A percentile compares a stretch with the other conserved stretches of the same genome.
phyloP scores from a whole-genome alignment of 2,113 vertebrate species.

The Scophthalmus maximus region DNA sequence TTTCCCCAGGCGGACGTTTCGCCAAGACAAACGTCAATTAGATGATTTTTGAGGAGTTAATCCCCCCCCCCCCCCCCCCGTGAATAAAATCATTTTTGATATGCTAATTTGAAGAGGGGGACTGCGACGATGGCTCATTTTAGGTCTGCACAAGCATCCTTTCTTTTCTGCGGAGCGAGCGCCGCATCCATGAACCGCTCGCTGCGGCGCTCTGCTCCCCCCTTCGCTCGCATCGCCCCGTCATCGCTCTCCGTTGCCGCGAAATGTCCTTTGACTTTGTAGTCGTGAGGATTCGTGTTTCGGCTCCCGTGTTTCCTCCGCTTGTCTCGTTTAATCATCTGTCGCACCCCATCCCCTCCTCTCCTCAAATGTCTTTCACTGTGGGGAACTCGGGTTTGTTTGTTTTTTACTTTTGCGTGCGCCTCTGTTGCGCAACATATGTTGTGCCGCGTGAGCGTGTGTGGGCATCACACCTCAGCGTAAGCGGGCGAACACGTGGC shows the following conservation, averaged over 20 bases:
- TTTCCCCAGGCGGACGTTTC: constrained; percentile 2
- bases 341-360: not conserved
- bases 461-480: constrained; percentile 53
- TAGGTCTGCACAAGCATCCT: constrained; percentile 39
- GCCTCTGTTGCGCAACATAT: constrained; percentile 45
- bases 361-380: not conserved
- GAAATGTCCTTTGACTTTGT: constrained; percentile 31
- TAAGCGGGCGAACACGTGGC: constrained; percentile 54
- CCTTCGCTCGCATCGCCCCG: not conserved
- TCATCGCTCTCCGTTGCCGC: constrained; percentile 14
- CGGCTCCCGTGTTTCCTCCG: constrained; percentile 8
- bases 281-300: constrained; percentile 16
- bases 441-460: constrained; percentile 23
- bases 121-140: constrained; percentile 53
- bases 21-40: constrained; percentile 45
- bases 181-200: constrained; percentile 34
- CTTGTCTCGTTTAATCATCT: not conserved
- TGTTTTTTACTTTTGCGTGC: not conserved
- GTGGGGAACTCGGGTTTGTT: not conserved
- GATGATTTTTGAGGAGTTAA: constrained; percentile 39
- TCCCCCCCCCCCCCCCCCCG: constrained; percentile 21
- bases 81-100: constrained; percentile 35
- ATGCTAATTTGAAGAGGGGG: constrained; percentile 46
- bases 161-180: constrained; percentile 28
- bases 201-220: not conserved